Evolutionary conservation across 2,113 vertebrate genomes (phyloP).

Genomic region (Pycnonotus jocosus): DNA sequence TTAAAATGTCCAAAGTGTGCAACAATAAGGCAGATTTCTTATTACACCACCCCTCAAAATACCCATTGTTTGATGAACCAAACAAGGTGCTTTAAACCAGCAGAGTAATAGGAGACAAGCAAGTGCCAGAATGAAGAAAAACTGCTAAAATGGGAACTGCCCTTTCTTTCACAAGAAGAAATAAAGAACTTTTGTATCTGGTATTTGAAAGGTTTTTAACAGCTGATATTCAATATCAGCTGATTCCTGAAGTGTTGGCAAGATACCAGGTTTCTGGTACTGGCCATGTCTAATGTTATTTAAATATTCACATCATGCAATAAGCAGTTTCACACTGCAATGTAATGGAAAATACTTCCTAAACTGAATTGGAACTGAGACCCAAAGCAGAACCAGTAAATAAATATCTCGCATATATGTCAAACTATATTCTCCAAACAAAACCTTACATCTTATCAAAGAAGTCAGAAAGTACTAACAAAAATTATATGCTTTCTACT

Average conservation of each 20-base stretch:
- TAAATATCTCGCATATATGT: slow-evolving; percentile 72
- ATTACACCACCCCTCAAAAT: slow-evolving; percentile 52
- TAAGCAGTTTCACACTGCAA: slow-evolving; percentile 62
- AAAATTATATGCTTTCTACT: slow-evolving; percentile 67
- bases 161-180: slow-evolving; percentile 58
- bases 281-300: slow-evolving; percentile 55
- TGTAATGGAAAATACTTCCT: slow-evolving; percentile 59
- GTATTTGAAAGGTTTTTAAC: slow-evolving; percentile 45
- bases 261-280: slow-evolving; percentile 49
- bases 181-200: slow-evolving; percentile 55
- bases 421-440: slow-evolving; percentile 77
- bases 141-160: slow-evolving; percentile 37
- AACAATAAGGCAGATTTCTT: slow-evolving; percentile 63
- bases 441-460: slow-evolving; percentile 72
- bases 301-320: slow-evolving; percentile 65
- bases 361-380: slow-evolving; percentile 63
- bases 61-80: slow-evolving; percentile 60
- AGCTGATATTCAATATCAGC: slow-evolving; percentile 49
- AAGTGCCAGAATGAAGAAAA: slow-evolving; percentile 25
- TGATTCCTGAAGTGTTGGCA: slow-evolving; percentile 58
- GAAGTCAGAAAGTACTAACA: slow-evolving; percentile 71
- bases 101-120: slow-evolving; percentile 60
- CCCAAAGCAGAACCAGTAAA: slow-evolving; percentile 68
- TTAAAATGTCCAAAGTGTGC: slow-evolving; percentile 57
- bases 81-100: slow-evolving; percentile 66